Conservation (phyloP, 2,113 vertebrate genomes). For the Ahaetulla prasina region DNA sequence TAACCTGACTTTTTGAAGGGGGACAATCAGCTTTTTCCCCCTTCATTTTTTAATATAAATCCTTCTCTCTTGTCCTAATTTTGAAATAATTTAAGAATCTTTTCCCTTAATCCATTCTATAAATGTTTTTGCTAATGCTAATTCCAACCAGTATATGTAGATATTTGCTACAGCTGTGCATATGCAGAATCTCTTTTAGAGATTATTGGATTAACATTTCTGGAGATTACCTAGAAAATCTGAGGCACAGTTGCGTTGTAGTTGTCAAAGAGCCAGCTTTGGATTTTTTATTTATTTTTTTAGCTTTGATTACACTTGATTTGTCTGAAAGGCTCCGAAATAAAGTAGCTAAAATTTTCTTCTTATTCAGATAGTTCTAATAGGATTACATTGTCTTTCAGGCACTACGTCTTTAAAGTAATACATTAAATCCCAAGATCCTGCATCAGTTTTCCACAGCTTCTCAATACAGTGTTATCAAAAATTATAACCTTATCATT, state of each 20-base stretch:
- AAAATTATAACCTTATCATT: conserved; percentile 47
- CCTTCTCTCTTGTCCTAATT: conserved; percentile 20
- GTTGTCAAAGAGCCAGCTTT: not conserved
- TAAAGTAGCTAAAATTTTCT: conserved; percentile 21
- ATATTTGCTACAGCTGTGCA: conserved; percentile 30
- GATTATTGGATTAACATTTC: conserved; percentile 32
- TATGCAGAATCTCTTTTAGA: conserved; percentile 31
- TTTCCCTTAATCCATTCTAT: conserved; percentile 39
- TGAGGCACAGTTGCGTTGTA: conserved; percentile 16
- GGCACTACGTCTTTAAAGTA: conserved; percentile 10
- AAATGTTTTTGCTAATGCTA: conserved; percentile 28
- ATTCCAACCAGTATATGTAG: conserved; percentile 25
- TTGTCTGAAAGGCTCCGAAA: conserved; percentile 19
- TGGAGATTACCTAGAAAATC: conserved; percentile 25
- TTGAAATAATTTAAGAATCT: conserved; percentile 31
- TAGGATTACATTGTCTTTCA: conserved; percentile 33
- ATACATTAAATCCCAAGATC: not conserved
- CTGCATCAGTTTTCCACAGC: conserved; percentile 31
- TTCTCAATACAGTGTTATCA: conserved; percentile 47
- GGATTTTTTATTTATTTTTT: not conserved
- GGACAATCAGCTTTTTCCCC: not conserved
- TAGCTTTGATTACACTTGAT: conserved; percentile 31
- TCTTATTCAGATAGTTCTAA: conserved; percentile 39
- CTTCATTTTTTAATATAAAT: not conserved
- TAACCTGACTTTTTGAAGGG: not conserved